These are phyloP conservation scores for Cotesia congregata DNA, from an alignment of 2,888 invertebrate genomes.

Conservation along the genomic window DNA sequence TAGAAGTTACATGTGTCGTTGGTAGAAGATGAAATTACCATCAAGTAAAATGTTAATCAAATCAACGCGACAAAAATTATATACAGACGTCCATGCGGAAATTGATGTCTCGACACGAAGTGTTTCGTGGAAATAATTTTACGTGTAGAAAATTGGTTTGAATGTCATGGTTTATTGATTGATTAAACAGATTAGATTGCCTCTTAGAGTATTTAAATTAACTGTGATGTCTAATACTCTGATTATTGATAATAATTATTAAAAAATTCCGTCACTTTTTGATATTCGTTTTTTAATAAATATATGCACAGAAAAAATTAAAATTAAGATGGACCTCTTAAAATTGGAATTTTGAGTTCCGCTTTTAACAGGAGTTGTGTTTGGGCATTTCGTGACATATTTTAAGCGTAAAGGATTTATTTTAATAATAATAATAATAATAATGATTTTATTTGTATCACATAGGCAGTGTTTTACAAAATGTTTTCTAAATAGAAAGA, in stretches of 20 bases:
- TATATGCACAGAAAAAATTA: too few relatives aligned
- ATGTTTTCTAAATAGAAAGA: too few relatives aligned
- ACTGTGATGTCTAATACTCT: not conserved
- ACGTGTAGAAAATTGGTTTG: conserved; percentile 10
- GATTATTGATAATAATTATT: not conserved
- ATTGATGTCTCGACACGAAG: conserved; percentile 11
- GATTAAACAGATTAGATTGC: not conserved
- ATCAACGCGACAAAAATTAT: conserved; percentile 15
- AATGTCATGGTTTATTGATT: not conserved
- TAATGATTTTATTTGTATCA: too few relatives aligned
- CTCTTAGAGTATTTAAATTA: not conserved
- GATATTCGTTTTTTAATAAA: too few relatives aligned
- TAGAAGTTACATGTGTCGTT: conserved; percentile 2
- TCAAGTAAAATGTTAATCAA: not conserved
- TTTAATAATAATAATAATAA: too few relatives aligned
- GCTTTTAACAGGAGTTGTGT: too few relatives aligned
- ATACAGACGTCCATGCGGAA: conserved; percentile 11
- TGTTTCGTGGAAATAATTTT: conserved; percentile 14
- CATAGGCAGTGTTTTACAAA: too few relatives aligned
- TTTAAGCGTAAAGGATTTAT: too few relatives aligned
- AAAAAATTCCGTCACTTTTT: not conserved
- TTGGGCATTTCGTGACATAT: too few relatives aligned
- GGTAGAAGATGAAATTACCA: conserved; percentile 11
- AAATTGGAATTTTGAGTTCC: too few relatives aligned
- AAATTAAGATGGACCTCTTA: too few relatives aligned